These are phyloP conservation scores for Panagrolaimus sp. DNA, from an alignment of 1,140 invertebrate genomes.

Conservation along the genomic window DNA sequence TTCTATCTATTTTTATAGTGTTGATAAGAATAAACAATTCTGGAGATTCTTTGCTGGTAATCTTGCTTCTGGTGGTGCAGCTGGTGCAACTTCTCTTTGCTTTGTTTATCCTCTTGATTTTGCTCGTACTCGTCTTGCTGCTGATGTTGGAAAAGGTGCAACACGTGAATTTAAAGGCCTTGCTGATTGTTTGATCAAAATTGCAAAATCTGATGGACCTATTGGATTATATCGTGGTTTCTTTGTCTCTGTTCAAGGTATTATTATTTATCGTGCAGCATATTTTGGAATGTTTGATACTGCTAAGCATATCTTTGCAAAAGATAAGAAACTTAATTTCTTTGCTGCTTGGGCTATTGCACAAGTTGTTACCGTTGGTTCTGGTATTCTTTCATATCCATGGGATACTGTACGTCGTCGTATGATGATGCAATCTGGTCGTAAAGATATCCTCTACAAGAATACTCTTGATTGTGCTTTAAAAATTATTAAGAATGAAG, in stretches of 20 bases:
- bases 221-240: slow-evolving; percentile 58
- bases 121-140: slow-evolving; percentile 57
- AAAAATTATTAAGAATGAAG: slow-evolving; percentile 63
- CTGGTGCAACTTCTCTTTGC: slow-evolving; percentile 58
- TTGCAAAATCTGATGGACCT: slow-evolving; percentile 55
- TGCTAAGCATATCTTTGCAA: slow-evolving; percentile 47
- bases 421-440: slow-evolving; percentile 64
- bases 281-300: slow-evolving; percentile 60
- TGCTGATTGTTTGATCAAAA: slow-evolving; percentile 56
- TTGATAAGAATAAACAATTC: slow-evolving; percentile 79
- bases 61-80: slow-evolving; percentile 56
- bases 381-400: slow-evolving; percentile 64
- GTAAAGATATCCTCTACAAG: slow-evolving; percentile 64
- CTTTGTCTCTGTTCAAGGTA: slow-evolving; percentile 58
- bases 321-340: slow-evolving; percentile 56
- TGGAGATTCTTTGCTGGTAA: slow-evolving; percentile 73
- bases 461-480: slow-evolving; percentile 62
- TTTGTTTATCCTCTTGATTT: slow-evolving; percentile 59
- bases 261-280: slow-evolving; percentile 59
- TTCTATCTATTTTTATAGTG: not conserved
- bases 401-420: slow-evolving; percentile 63
- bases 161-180: slow-evolving; percentile 58
- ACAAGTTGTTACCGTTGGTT: slow-evolving; percentile 61
- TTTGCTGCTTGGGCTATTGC: slow-evolving; percentile 57
- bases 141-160: slow-evolving; percentile 54